A percentile compares a stretch with the other conserved stretches of the same genome.
Conservation (phyloP, 2,797 vertebrate genomes). For the Macrochelys suwanniensis region DNA sequence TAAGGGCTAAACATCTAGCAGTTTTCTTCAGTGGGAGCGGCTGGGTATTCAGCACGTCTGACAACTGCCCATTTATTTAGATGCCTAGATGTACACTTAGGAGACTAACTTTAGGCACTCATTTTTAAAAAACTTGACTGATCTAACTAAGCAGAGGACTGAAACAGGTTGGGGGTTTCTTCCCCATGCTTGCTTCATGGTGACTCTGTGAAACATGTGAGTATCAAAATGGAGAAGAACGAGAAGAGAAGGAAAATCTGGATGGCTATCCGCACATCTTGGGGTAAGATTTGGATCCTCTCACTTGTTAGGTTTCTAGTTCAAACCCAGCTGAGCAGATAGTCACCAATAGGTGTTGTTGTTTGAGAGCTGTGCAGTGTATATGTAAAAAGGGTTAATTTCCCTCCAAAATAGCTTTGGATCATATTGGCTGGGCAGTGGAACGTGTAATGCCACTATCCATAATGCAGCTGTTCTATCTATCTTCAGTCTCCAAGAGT, state of each 20-base stretch:
- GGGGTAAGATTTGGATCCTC: neutral
- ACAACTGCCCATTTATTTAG: neutral
- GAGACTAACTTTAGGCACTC: neutral
- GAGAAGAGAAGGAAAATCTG: neutral
- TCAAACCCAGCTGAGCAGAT: neutral
- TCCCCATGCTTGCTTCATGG: neutral
- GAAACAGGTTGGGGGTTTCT: neutral
- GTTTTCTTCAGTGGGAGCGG: neutral
- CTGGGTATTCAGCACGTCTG: neutral
- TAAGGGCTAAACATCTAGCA: neutral
- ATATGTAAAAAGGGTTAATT: neutral
- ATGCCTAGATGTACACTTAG: neutral
- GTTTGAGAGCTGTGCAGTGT: neutral
- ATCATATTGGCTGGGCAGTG: neutral
- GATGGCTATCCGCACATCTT: neutral
- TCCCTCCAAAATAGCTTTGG: neutral
- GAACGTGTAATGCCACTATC: neutral
- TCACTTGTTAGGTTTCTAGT: neutral
- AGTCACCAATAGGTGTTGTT: neutral
- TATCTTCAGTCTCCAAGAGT: neutral
- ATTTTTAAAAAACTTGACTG: neutral
- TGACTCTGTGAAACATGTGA: neutral
- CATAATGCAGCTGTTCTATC: neutral
- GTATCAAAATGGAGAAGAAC: neutral
- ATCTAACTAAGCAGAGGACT: neutral